A percentile compares a stretch with the other conserved stretches of the same genome.
phyloP scores from a whole-genome alignment of 2,797 vertebrate species.

The Leptatherina wallacei region DNA sequence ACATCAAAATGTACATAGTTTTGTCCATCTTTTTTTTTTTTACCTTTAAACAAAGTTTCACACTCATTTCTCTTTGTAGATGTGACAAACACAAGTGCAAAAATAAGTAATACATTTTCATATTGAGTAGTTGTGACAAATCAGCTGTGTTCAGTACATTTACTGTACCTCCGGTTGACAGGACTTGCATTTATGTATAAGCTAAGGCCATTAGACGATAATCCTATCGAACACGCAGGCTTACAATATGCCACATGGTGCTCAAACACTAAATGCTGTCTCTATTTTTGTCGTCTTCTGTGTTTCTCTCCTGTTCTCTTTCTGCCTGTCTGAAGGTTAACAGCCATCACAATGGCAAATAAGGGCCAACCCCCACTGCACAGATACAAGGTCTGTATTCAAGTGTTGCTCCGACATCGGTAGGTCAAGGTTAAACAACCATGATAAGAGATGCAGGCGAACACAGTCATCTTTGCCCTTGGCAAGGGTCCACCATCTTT shows the following conservation, averaged over 20 bases:
- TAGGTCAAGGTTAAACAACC: conserved; percentile 60
- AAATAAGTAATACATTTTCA: conserved; percentile 67
- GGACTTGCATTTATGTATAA: conserved; percentile 59
- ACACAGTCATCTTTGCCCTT: conserved; percentile 42
- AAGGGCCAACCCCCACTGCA: conserved; percentile 2
- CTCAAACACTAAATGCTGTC: conserved; percentile 41
- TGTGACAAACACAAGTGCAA: conserved; percentile 72
- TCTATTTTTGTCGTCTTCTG: conserved; percentile 37
- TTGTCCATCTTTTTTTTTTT: conserved; percentile 40
- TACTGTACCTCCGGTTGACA: conserved; percentile 51
- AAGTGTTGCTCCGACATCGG: conserved; percentile 30
- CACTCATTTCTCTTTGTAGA: conserved; percentile 49
- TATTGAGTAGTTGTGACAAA: conserved; percentile 57
- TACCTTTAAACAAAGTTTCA: conserved; percentile 33
- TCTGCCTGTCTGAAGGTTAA: conserved; percentile 56
- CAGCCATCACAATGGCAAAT: conserved; percentile 41
- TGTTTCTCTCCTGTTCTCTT: conserved; percentile 34
- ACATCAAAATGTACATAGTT: conserved; percentile 79
- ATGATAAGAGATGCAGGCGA: conserved; percentile 17
- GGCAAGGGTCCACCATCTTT: conserved; percentile 47
- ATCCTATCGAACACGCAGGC: conserved; percentile 61
- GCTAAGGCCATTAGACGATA: conserved; percentile 72
- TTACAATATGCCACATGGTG: conserved; percentile 55
- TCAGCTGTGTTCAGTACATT: conserved; percentile 51
- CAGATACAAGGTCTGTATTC: conserved; percentile 3